Percentiles rank a stretch among this genome's conserved stretches.
These are phyloP conservation scores for Acromyrmex heyeri DNA, from an alignment of 1,140 invertebrate genomes.

Conservation along the genomic window DNA sequence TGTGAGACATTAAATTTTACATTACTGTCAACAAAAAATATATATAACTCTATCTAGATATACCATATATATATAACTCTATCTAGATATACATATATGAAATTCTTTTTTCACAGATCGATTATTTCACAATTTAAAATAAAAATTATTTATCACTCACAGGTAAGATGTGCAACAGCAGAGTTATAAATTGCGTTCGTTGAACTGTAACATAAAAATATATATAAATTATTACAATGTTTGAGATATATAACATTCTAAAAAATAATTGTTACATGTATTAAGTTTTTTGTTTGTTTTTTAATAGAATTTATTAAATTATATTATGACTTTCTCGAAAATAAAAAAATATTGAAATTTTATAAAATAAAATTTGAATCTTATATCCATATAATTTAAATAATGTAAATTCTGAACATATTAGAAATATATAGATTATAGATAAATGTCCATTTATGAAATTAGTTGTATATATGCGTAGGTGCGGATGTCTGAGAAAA, in stretches of 20 bases:
- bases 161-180: neutral
- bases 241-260: neutral
- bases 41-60: no score
- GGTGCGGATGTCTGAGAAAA: neutral
- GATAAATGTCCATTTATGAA: neutral
- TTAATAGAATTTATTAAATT: neutral
- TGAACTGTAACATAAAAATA: neutral
- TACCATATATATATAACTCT: no score
- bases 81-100: no score
- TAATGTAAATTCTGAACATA: neutral
- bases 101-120: neutral
- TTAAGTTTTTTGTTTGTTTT: neutral
- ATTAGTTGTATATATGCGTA: neutral
- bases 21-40: no score
- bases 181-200: no score
- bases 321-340: neutral
- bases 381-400: neutral
- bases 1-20: no score
- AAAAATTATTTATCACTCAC: conserved; percentile 1
- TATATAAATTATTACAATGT: neutral
- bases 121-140: neutral
- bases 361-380: neutral
- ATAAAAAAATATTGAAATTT: neutral
- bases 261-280: neutral
- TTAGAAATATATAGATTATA: neutral